These are phyloP conservation scores for Diloba caeruleocephala DNA, from an alignment of 2,888 invertebrate genomes.

Conservation along the genomic window DNA sequence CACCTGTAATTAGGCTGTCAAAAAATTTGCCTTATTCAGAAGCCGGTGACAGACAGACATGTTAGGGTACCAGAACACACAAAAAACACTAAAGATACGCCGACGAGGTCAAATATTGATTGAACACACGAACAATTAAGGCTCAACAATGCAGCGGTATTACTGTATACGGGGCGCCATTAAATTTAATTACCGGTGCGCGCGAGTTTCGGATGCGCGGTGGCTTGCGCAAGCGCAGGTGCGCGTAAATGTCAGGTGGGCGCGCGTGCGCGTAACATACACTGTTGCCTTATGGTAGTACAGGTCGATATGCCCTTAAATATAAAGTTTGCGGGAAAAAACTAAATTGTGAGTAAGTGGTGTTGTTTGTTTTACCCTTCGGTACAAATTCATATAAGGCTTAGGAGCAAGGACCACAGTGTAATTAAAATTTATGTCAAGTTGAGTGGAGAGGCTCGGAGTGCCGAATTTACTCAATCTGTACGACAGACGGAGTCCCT, in stretches of 20 bases:
- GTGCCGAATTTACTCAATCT: too few species aligned
- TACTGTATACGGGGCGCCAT: constrained; percentile 57
- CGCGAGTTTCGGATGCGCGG: constrained; percentile 60
- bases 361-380: constrained; percentile 13
- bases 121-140: constrained; percentile 48
- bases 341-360: constrained; percentile 2
- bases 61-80: constrained; percentile 1
- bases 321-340: constrained; percentile 34
- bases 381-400: constrained; percentile 5
- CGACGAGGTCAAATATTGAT: constrained; percentile 53
- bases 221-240: constrained; percentile 61
- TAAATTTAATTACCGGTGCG: constrained; percentile 66
- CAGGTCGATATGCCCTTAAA: constrained; percentile 46
- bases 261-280: constrained; percentile 53
- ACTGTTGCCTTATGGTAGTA: constrained; percentile 44
- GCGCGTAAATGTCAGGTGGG: constrained; percentile 57
- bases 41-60: background rate
- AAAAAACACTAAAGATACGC: constrained; percentile 4
- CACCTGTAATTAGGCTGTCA: too few species aligned
- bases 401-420: background rate
- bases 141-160: constrained; percentile 55
- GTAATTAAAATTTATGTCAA: background rate
- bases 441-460: too few species aligned
- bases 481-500: too few species aligned
- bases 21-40: background rate